Conservation (phyloP, 2,888 invertebrate genomes). For the Norana najaformis region DNA sequence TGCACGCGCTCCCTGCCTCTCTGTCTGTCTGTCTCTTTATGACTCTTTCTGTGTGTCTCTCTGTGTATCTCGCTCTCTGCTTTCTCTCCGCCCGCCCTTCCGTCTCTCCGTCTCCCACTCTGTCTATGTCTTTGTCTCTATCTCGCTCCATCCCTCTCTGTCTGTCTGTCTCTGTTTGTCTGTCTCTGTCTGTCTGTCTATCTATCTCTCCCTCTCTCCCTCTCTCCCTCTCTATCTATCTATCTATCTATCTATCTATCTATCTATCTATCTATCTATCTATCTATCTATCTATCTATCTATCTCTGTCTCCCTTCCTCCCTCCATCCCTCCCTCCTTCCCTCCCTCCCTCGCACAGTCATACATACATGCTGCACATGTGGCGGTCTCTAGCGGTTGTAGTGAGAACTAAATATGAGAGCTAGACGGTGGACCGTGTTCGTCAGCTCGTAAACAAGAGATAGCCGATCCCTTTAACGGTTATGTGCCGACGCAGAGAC, state of each 20-base stretch:
- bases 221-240: neutral
- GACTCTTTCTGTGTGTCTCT: no score
- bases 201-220: neutral
- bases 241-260: neutral
- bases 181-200: neutral
- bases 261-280: neutral
- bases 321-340: neutral
- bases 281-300: neutral
- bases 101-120: neutral
- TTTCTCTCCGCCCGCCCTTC: no score
- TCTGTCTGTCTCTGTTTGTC: neutral
- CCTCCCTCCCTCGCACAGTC: neutral
- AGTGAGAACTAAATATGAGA: neutral
- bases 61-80: no score
- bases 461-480: neutral
- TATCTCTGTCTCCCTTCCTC: neutral
- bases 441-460: neutral
- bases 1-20: no score
- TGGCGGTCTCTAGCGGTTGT: neutral
- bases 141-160: neutral
- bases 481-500: neutral
- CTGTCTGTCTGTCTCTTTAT: no score
- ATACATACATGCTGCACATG: no score
- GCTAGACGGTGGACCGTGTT: no score
- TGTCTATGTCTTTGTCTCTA: neutral